Percentiles rank a stretch among this genome's conserved stretches.
phyloP scores from a whole-genome alignment of 2,797 vertebrate species.

The Gymnoscopelus braueri region DNA sequence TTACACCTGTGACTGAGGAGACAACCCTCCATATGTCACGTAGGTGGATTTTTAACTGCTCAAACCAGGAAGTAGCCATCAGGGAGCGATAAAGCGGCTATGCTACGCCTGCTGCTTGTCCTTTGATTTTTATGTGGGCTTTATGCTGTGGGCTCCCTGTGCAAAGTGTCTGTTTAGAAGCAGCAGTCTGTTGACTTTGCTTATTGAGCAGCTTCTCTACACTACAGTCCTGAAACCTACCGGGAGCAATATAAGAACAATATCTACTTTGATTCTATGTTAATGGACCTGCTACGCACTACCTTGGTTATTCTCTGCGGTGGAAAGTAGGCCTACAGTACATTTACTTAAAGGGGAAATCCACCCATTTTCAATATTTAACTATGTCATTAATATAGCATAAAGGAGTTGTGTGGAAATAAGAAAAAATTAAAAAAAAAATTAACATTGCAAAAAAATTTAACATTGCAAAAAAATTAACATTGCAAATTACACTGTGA shows the following conservation, averaged over 20 bases:
- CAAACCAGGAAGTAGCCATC: slow-evolving; percentile 63
- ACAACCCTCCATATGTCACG: slow-evolving; percentile 53
- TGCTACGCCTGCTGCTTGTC: slow-evolving; percentile 67
- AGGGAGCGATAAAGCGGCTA: slow-evolving; percentile 70
- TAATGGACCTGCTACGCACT: background rate
- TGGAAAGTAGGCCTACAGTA: too few relatives aligned
- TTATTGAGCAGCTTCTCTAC: slow-evolving; percentile 74
- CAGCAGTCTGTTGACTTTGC: slow-evolving; percentile 76
- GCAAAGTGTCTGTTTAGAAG: slow-evolving; percentile 61
- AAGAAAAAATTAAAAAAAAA: too few relatives aligned
- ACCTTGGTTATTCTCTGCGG: slow-evolving; percentile 46
- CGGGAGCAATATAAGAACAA: background rate
- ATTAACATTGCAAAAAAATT: too few relatives aligned
- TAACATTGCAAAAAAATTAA: too few relatives aligned
- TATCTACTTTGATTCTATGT: background rate
- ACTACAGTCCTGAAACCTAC: slow-evolving; percentile 52
- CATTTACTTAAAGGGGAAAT: too few relatives aligned
- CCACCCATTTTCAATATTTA: too few relatives aligned
- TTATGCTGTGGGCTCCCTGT: slow-evolving; percentile 41
- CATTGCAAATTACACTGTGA: too few relatives aligned
- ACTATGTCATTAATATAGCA: too few relatives aligned
- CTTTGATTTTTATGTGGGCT: slow-evolving; percentile 68
- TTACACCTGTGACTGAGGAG: background rate
- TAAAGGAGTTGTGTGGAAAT: too few relatives aligned
- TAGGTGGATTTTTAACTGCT: slow-evolving; percentile 56